phyloP scores from a whole-genome alignment of 35 echinoderm and acorn worm genomes.

The Hemicentrotus pulcherrimus region DNA sequence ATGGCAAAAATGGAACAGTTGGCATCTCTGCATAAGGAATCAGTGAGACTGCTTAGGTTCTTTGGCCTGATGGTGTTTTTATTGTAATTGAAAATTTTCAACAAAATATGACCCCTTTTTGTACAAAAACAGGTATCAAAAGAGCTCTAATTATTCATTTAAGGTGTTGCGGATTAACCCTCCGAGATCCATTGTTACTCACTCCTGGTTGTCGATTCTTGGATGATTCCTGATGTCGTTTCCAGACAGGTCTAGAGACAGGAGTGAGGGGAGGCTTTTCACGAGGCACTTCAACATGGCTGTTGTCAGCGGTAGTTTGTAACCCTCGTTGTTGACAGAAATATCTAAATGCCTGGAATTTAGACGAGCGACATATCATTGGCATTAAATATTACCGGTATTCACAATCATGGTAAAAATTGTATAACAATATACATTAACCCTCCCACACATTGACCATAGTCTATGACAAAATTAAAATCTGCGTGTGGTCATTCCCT shows the following conservation, averaged over 20 bases:
- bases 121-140: no score
- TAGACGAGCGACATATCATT: background rate
- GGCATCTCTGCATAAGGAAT: no score
- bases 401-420: background rate
- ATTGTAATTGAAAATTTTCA: no score
- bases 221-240: conserved; percentile 39
- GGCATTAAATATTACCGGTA: background rate
- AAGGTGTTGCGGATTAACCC: no score
- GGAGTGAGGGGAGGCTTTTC: conserved; percentile 63
- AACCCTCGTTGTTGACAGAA: conserved; percentile 55
- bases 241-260: conserved; percentile 84
- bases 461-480: background rate
- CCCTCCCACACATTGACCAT: no score
- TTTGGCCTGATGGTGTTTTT: no score
- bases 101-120: no score
- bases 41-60: no score
- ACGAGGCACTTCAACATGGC: conserved; percentile 58
- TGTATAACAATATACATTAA: background rate
- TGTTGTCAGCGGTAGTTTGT: conserved; percentile 51
- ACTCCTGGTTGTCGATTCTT: background rate
- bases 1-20: no score
- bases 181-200: no score
- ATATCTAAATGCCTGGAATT: conserved; percentile 84
- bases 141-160: no score
- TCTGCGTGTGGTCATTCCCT: no score